These are phyloP conservation scores for Gnathonemus longibarbis DNA, from an alignment of 2,113 vertebrate genomes.

Conservation along the genomic window DNA sequence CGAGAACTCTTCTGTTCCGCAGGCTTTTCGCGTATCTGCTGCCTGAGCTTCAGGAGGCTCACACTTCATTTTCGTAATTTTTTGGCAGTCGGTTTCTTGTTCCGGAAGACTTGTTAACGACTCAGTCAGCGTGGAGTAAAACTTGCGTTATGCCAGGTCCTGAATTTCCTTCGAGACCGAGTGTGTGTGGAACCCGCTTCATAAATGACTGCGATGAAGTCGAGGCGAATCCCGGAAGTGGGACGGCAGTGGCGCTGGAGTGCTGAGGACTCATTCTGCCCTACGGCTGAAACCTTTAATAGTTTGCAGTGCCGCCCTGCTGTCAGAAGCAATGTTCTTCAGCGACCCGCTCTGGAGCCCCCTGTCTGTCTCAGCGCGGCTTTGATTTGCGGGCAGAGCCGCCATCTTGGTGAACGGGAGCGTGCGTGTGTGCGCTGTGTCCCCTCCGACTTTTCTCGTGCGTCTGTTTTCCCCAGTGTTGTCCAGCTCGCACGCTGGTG, in stretches of 20 bases:
- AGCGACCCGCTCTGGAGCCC: background rate
- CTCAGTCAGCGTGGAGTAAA: background rate
- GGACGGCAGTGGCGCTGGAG: background rate
- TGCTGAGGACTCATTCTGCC: background rate
- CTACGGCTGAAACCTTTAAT: background rate
- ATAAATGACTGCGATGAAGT: background rate
- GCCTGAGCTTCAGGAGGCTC: background rate
- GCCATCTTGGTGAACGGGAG: background rate
- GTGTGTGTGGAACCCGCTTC: background rate
- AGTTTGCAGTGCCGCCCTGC: background rate
- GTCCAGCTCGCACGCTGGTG: background rate
- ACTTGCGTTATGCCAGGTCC: background rate
- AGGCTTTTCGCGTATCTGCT: background rate
- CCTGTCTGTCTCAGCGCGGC: too few relatives aligned
- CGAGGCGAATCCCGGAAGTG: background rate
- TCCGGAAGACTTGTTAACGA: background rate
- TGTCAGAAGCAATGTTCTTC: background rate
- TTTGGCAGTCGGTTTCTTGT: background rate
- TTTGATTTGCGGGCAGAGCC: background rate
- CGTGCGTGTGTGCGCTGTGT: too few relatives aligned
- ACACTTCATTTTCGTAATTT: background rate
- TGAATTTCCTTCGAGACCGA: background rate
- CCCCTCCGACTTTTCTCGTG: background rate
- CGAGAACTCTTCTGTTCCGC: background rate
- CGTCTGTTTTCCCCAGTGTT: background rate